Conservation (phyloP, 2,113 vertebrate species). For the Leucopsar rothschildi region DNA sequence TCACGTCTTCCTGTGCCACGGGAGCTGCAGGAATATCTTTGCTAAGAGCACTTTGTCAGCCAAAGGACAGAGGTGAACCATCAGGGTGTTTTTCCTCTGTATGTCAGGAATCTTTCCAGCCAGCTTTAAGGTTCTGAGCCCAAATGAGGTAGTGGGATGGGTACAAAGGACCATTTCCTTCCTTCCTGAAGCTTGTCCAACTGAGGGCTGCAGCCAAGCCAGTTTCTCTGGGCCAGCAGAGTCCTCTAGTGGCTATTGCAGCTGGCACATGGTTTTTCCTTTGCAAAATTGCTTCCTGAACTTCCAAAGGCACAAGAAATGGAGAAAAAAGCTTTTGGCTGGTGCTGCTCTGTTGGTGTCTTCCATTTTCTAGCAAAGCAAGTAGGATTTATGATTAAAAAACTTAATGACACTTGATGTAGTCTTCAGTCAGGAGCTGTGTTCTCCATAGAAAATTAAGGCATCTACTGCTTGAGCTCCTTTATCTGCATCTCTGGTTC, state of each 20-base stretch:
- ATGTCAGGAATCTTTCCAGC: background rate
- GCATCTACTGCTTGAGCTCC: background rate
- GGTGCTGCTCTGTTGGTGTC: background rate
- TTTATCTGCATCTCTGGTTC: background rate
- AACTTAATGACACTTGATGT: background rate
- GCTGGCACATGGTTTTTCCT: background rate
- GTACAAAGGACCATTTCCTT: background rate
- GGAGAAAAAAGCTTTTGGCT: background rate
- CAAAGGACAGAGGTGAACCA: background rate
- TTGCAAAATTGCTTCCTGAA: background rate
- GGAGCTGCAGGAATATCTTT: background rate
- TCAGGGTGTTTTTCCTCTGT: background rate
- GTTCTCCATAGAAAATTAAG: background rate
- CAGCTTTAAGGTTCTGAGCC: background rate
- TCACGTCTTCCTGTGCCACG: background rate
- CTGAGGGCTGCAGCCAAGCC: background rate
- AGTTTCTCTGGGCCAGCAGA: background rate
- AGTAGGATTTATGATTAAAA: background rate
- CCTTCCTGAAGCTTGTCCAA: background rate
- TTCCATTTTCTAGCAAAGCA: background rate
- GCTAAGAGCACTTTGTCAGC: background rate
- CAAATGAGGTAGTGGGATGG: background rate
- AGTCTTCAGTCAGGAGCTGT: background rate
- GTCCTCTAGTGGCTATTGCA: constrained; percentile 44
- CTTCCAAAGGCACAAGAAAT: background rate